phyloP scores from a whole-genome alignment of 1,140 invertebrate species.

The Pachyrhynchus sulphureomaculatus region DNA sequence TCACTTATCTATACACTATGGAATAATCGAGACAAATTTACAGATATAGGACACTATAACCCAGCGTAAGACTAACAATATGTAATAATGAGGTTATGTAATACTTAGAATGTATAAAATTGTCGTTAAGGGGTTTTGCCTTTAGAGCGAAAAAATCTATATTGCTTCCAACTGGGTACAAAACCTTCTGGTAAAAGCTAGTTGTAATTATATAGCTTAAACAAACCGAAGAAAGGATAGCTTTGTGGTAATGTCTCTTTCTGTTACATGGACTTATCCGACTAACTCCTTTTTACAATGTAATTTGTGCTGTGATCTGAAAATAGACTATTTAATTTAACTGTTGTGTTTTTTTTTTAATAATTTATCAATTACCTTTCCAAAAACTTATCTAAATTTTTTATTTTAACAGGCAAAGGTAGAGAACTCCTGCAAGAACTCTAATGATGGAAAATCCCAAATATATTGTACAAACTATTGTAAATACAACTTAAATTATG shows the following conservation, averaged over 20 bases:
- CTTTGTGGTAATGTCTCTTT: conserved; percentile 16
- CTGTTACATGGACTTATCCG: conserved; percentile 20
- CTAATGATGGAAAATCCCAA: no score
- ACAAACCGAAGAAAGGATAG: conserved; percentile 11
- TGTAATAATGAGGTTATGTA: conserved; percentile 6
- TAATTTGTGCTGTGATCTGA: conserved; percentile 45
- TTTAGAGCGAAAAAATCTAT: conserved; percentile 13
- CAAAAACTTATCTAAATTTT: conserved; percentile 25
- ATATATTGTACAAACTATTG: no score
- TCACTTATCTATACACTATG: conserved; percentile 47
- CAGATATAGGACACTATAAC: conserved; percentile 46
- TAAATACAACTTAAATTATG: no score
- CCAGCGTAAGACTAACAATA: conserved; percentile 46
- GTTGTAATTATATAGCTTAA: conserved; percentile 36
- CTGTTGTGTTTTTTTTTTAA: conserved; percentile 18
- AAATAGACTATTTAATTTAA: conserved; percentile 26
- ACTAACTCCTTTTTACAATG: conserved; percentile 27
- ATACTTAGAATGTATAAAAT: conserved; percentile 14
- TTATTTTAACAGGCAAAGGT: conserved; percentile 41
- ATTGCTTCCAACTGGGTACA: background rate
- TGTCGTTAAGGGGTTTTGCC: background rate
- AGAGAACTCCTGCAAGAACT: conserved; percentile 4
- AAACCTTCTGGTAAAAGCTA: conserved; percentile 22
- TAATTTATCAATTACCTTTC: conserved; percentile 15
- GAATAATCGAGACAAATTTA: conserved; percentile 48